Conservation (phyloP, 2,888 invertebrate genomes). For the Caenorhabditis angaria region DNA sequence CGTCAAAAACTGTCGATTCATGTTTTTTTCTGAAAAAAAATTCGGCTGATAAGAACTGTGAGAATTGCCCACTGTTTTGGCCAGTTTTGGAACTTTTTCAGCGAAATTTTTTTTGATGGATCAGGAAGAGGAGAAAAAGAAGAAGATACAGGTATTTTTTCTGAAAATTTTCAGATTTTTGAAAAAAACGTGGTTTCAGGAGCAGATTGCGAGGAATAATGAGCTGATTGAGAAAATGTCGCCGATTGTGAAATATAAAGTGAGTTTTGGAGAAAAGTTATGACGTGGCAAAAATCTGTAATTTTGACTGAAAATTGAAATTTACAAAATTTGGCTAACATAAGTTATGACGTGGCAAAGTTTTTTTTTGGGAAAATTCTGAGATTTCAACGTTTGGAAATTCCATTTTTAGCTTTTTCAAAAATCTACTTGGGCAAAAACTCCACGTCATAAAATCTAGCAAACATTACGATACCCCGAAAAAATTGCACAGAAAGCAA, state of each 20-base stretch:
- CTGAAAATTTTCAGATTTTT: neutral
- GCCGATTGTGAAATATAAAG: slow-evolving; percentile 39
- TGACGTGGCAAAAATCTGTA: too few species aligned
- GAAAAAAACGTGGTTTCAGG: slow-evolving; percentile 9
- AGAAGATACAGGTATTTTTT: neutral
- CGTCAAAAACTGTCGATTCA: slow-evolving; percentile 10
- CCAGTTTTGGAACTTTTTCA: neutral
- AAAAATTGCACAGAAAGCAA: too few species aligned
- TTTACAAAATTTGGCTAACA: too few species aligned
- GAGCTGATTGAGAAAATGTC: slow-evolving; percentile 46
- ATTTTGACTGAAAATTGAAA: too few species aligned
- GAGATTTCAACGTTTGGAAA: too few species aligned
- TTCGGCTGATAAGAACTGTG: neutral
- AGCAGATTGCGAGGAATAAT: slow-evolving; percentile 33
- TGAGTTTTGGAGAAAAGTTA: too few species aligned
- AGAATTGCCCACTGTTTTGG: neutral
- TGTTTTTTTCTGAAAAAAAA: slow-evolving; percentile 1
- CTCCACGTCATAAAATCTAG: too few species aligned
- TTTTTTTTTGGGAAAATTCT: too few species aligned
- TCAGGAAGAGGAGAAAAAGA: neutral
- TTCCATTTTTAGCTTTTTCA: too few species aligned
- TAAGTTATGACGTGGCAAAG: too few species aligned
- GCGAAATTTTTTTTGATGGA: neutral
- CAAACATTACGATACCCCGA: too few species aligned
- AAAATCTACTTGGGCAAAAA: too few species aligned